phyloP scores from a whole-genome alignment of 2,888 invertebrate genomes.

The Spodoptera picta region DNA sequence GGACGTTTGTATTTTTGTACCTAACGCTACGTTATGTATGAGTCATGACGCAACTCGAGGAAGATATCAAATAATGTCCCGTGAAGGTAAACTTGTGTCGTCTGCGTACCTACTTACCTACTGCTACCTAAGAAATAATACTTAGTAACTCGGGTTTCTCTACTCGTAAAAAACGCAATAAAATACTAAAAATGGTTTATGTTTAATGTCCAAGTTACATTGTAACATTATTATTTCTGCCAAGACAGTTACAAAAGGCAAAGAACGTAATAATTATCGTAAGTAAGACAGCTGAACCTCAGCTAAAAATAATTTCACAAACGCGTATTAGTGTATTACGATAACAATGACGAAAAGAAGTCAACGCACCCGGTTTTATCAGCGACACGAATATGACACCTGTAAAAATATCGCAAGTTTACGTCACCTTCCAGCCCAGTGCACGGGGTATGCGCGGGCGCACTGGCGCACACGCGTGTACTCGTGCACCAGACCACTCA shows the following conservation, averaged over 20 bases:
- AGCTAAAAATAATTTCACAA: slow-evolving; percentile 17
- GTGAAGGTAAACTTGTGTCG: slow-evolving; percentile 39
- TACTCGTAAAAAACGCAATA: neutral
- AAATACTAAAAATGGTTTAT: neutral
- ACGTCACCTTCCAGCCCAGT: slow-evolving; percentile 22
- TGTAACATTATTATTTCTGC: too few species aligned
- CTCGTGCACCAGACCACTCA: slow-evolving; percentile 32
- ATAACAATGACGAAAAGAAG: slow-evolving; percentile 57
- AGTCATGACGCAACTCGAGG: slow-evolving; percentile 16
- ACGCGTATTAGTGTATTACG: slow-evolving; percentile 43
- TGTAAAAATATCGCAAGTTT: slow-evolving; percentile 63
- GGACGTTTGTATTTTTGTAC: too few species aligned
- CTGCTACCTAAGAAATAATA: neutral
- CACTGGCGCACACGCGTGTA: slow-evolving; percentile 21
- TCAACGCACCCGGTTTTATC: slow-evolving; percentile 66
- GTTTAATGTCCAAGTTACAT: neutral
- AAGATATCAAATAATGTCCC: slow-evolving; percentile 25
- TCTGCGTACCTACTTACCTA: neutral
- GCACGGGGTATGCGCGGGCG: slow-evolving; percentile 7
- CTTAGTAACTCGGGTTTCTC: neutral
- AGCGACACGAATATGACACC: slow-evolving; percentile 64
- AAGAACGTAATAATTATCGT: too few species aligned
- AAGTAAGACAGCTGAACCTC: neutral
- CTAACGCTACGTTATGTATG: slow-evolving; percentile 26
- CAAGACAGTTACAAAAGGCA: too few species aligned